phyloP scores from a whole-genome alignment of 1,140 invertebrate genomes.

The Forficula auricularia region DNA sequence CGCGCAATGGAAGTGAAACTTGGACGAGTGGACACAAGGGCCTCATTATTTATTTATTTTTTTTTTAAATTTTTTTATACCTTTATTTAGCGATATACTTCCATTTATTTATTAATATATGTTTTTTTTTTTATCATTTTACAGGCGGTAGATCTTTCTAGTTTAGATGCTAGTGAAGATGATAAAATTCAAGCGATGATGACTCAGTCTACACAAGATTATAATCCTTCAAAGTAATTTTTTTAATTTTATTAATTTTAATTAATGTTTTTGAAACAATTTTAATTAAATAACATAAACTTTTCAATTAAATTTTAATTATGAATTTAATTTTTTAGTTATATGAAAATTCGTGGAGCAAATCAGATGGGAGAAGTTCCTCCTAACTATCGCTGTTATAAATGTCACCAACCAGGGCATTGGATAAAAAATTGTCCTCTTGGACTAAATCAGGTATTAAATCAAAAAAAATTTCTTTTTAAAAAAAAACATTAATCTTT shows the following conservation, averaged over 20 bases:
- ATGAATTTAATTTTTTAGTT: conserved; percentile 34
- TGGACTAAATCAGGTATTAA: conserved; percentile 36
- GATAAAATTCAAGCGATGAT: conserved; percentile 97
- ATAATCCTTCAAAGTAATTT: conserved; percentile 87
- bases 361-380: conserved; percentile 79
- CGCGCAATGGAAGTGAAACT: too few species aligned
- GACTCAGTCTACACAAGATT: conserved; percentile 86
- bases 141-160: conserved; percentile 64
- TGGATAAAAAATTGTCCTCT: conserved; percentile 90
- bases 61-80: too few species aligned
- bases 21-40: too few species aligned
- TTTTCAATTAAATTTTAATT: neutral
- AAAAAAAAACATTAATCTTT: conserved; percentile 1
- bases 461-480: too few species aligned
- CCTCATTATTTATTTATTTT: too few species aligned
- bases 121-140: too few species aligned
- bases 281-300: neutral
- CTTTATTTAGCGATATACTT: too few species aligned
- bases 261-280: neutral
- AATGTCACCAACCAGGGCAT: conserved; percentile 81
- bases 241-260: conserved; percentile 4
- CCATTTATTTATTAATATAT: too few species aligned
- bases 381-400: conserved; percentile 75
- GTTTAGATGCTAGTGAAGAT: conserved; percentile 81
- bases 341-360: conserved; percentile 67